Evolutionary conservation across 2,888 invertebrate genomes (phyloP).

Genomic region (Drosophila testacea): DNA sequence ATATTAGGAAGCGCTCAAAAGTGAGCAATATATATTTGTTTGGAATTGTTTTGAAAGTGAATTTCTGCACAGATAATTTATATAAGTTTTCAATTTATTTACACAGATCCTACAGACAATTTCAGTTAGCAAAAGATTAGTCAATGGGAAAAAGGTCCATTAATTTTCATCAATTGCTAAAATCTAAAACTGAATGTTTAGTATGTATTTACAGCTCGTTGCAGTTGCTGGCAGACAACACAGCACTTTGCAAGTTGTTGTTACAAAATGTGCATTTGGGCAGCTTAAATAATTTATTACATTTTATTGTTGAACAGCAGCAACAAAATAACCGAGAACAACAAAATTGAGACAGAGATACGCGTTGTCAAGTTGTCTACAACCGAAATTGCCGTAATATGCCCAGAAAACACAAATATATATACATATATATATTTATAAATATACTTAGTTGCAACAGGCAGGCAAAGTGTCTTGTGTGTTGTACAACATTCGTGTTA

Average conservation of each 20-base stretch:
- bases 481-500: constrained; percentile 21
- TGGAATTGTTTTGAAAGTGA: constrained; percentile 2
- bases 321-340: constrained; percentile 18
- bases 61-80: constrained; percentile 2
- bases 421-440: not conserved
- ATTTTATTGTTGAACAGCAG: constrained; percentile 73
- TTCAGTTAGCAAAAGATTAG: constrained; percentile 6
- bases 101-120: not conserved
- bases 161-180: constrained; percentile 21
- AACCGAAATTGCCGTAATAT: constrained; percentile 47
- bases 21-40: not conserved
- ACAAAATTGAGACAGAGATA: constrained; percentile 62
- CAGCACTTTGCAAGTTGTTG: constrained; percentile 19
- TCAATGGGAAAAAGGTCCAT: constrained; percentile 1
- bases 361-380: constrained; percentile 68
- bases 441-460: constrained; percentile 21
- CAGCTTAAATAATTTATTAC: constrained; percentile 75
- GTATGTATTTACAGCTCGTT: constrained; percentile 6
- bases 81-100: constrained; percentile 15
- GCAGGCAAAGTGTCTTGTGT: constrained; percentile 40
- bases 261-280: constrained; percentile 66
- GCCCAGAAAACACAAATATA: constrained; percentile 12
- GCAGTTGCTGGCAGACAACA: constrained; percentile 21
- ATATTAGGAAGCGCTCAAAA: constrained; percentile 1
- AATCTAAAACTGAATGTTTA: constrained; percentile 14